phyloP scores from a whole-genome alignment of 2,113 vertebrate species.

The Aspiorhynchus laticeps region DNA sequence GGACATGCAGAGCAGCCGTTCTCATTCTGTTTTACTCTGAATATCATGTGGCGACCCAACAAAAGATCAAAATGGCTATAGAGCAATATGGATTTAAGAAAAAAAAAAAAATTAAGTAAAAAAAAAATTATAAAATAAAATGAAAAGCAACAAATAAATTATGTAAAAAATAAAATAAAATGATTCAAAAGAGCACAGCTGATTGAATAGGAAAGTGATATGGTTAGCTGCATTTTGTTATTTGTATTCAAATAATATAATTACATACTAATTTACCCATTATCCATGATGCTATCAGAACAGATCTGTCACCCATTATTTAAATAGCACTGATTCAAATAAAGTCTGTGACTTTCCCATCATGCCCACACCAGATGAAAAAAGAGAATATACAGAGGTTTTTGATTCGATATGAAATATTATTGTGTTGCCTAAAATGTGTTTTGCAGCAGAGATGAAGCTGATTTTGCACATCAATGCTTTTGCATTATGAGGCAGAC shows the following conservation, averaged over 20 bases:
- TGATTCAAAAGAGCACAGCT: too few species aligned
- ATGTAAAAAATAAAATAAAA: neutral
- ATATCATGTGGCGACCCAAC: neutral
- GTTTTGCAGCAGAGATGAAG: constrained; percentile 13
- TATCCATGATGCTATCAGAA: neutral
- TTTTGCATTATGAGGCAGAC: constrained; percentile 22
- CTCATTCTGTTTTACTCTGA: neutral
- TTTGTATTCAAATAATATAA: neutral
- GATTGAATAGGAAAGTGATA: neutral
- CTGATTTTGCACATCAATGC: constrained; percentile 35
- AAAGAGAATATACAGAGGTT: neutral
- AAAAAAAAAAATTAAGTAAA: neutral
- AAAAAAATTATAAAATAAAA: neutral
- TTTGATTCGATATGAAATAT: constrained; percentile 15
- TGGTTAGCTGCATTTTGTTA: neutral
- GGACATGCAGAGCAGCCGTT: neutral
- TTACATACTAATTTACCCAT: neutral
- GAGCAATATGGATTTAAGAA: neutral
- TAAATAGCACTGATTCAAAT: neutral
- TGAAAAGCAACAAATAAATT: too few species aligned
- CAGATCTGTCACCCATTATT: neutral
- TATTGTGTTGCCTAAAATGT: constrained; percentile 10
- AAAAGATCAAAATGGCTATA: neutral
- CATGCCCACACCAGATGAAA: neutral
- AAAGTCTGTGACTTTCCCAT: neutral